A percentile compares a stretch with the other conserved stretches of the same genome.
Evolutionary conservation across 1,140 invertebrate genomes (phyloP).

Genomic region (Helicoverpa armigera): DNA sequence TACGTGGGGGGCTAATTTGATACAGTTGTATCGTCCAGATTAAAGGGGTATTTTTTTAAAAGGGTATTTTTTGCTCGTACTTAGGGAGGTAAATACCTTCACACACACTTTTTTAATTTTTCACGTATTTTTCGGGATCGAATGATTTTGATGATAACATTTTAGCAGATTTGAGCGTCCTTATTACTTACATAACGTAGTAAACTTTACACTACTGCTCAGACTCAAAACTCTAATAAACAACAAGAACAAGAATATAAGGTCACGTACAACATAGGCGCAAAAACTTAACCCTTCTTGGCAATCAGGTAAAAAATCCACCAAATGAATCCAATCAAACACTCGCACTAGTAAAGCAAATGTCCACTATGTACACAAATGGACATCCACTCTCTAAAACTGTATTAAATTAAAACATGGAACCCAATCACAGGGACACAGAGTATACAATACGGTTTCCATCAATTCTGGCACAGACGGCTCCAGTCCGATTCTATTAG

Average conservation of each 20-base stretch:
- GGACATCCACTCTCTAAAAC: neutral
- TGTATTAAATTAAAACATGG: slow-evolving; percentile 20
- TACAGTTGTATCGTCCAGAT: slow-evolving; percentile 24
- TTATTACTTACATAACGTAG: too few species aligned
- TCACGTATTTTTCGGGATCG: too few species aligned
- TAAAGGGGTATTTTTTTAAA: slow-evolving; percentile 34
- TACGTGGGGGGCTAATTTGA: slow-evolving; percentile 33
- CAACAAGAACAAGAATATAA: too few species aligned
- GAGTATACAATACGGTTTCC: slow-evolving; percentile 25
- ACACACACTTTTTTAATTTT: neutral
- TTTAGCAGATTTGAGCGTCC: too few species aligned
- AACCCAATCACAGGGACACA: slow-evolving; percentile 18
- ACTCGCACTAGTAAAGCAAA: too few species aligned
- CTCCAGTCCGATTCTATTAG: slow-evolving; percentile 60
- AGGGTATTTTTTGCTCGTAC: neutral
- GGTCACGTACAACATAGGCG: too few species aligned
- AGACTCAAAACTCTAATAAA: too few species aligned
- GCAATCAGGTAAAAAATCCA: too few species aligned
- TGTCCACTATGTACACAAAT: neutral
- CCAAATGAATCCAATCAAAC: too few species aligned
- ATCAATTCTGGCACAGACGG: slow-evolving; percentile 45
- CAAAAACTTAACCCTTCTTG: too few species aligned
- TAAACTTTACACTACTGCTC: too few species aligned
- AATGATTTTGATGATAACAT: too few species aligned
- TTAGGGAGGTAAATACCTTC: neutral